These are phyloP conservation scores for Neotoma lepida DNA, from an alignment of 2,113 vertebrate genomes.

Conservation along the genomic window DNA sequence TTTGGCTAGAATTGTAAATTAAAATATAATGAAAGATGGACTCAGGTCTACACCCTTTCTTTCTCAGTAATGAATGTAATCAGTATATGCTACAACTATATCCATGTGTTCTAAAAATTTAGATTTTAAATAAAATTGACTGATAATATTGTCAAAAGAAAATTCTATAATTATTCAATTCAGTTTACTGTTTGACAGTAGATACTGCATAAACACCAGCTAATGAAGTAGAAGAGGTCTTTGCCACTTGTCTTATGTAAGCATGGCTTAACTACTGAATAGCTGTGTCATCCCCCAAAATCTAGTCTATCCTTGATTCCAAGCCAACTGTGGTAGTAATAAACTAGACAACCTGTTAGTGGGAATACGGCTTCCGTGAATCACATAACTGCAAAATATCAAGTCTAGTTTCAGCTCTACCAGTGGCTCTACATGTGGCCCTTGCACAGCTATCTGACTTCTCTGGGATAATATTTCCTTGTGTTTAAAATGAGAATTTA, in stretches of 20 bases:
- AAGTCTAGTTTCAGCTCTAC: not conserved
- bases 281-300: not conserved
- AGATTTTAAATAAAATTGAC: slow-evolving; percentile 21
- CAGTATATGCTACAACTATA: not conserved
- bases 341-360: not conserved
- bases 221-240: not conserved
- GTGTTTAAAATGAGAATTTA: not conserved
- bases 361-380: not conserved
- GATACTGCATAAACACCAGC: not conserved
- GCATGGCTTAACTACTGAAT: not conserved
- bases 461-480: not conserved
- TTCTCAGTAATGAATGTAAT: not conserved
- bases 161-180: not conserved
- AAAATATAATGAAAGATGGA: not conserved
- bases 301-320: not conserved
- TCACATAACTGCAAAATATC: not conserved
- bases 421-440: not conserved
- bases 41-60: not conserved
- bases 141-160: not conserved
- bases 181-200: not conserved
- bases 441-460: not conserved
- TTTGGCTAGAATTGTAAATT: not conserved
- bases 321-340: not conserved
- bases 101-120: not conserved
- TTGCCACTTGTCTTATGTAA: not conserved